A percentile compares a stretch with the other conserved stretches of the same genome.
Conservation (phyloP, 2,888 invertebrate genomes). For the Odontomyia ornata region DNA sequence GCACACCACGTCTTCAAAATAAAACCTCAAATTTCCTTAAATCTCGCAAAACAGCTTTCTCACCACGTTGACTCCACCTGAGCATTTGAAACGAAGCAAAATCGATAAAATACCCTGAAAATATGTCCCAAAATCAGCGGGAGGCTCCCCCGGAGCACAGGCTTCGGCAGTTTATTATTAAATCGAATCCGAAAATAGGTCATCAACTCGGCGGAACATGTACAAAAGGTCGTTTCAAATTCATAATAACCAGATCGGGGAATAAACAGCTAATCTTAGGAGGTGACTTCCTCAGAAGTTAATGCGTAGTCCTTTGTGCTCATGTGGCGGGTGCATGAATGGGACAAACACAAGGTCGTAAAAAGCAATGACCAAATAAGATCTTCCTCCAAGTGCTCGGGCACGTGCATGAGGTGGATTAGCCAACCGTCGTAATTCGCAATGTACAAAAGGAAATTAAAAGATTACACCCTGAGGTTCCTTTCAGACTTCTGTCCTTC, state of each 20-base stretch:
- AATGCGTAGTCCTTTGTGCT: not conserved
- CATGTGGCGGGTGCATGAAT: not conserved
- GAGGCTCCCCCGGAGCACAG: too few relatives aligned
- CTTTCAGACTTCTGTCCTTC: not conserved
- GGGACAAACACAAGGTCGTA: not conserved
- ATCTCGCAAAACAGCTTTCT: too few relatives aligned
- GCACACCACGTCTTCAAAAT: too few relatives aligned
- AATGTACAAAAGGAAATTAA: not conserved
- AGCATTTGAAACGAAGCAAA: too few relatives aligned
- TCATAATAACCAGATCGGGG: not conserved
- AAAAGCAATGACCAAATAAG: not conserved
- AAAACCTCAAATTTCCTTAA: too few relatives aligned
- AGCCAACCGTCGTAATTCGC: not conserved
- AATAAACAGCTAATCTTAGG: not conserved
- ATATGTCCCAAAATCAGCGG: too few relatives aligned
- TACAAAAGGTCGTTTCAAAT: slow-evolving; percentile 3
- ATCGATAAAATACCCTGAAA: too few relatives aligned
- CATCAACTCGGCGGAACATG: not conserved
- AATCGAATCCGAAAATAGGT: not conserved
- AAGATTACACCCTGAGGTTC: not conserved
- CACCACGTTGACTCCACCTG: too few relatives aligned
- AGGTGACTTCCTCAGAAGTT: not conserved
- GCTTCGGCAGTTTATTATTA: not conserved
- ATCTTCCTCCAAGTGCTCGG: not conserved
- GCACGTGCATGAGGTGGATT: not conserved